Evolutionary conservation across 2,888 invertebrate species (phyloP), one percentile per base, ranked within the genome.

Genomic region (Brenthis hecate): DNA sequence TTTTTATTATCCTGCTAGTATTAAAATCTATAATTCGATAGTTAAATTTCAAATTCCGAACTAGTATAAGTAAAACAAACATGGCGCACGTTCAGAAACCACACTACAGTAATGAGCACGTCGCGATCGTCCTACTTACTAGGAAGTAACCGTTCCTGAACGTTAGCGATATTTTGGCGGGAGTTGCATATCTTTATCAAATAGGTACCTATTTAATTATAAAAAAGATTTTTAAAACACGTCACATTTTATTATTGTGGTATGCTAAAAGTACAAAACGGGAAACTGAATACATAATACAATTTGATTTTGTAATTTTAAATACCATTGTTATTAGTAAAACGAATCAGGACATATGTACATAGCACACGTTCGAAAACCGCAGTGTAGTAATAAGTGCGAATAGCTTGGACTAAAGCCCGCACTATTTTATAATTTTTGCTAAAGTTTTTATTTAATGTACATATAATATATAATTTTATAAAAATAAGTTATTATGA

Each of bases 101-200:
- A 70, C 73, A 70, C 66, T 56, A 66, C 70, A 71, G 70, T 70
- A 75, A 73, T 72, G 72, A 74, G 69, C 73, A 73, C 72, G 71
- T 62, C 69, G 68, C 72, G 72, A 69, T 72, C 66, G 76, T 72
- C 74, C 74, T 66, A 75, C 65, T 74, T 74, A 68, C 68, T 65
- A 70, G 66, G 69, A 70, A 70, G 54, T 69, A 65, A 64, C 32
- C 56, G 64, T 55, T 65, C 66, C 61, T 67, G 71, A 66, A 68
- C 58, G 66, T 53, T 58, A 36, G 62, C 67, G 64, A 72, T 64
- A 66, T 74, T 77, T 76, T 74, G 73, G 75, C 74, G 74, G 73
- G 72, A 74, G 68, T 63, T 58, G 51, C 57, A 48, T 32, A 51
- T 61, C 16, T 61, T 36, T 61, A 28, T 13, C 51, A 61, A 2